Evolutionary conservation across 2,888 invertebrate species (phyloP).

Genomic region (Eupithecia centaureata): DNA sequence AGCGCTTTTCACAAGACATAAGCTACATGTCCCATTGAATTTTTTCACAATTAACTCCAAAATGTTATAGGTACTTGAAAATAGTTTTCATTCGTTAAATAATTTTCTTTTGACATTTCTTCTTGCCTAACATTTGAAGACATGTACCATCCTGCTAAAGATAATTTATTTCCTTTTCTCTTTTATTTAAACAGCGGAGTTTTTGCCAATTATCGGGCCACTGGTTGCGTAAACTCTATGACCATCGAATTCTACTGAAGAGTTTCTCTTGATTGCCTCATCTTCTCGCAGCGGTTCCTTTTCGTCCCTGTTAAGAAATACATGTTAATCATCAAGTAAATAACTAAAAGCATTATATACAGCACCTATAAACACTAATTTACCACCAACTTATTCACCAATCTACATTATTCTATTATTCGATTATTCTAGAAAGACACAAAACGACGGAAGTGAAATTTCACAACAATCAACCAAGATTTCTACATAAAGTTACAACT

Average conservation of each 20-base stretch:
- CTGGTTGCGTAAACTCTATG: conserved; percentile 92
- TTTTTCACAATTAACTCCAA: neutral
- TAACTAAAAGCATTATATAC: conserved; percentile 36
- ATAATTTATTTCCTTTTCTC: neutral
- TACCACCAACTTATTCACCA: conserved; percentile 20
- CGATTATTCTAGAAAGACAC: conserved; percentile 16
- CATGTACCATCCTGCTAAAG: neutral
- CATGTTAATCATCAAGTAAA: conserved; percentile 11
- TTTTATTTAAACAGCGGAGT: conserved; percentile 90
- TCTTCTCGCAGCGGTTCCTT: conserved; percentile 91
- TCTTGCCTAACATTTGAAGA: neutral
- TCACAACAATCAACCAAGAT: neutral
- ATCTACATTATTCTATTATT: conserved; percentile 8
- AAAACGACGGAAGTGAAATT: conserved; percentile 11
- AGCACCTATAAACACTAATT: conserved; percentile 31
- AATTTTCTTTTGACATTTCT: neutral
- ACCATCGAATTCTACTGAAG: conserved; percentile 92
- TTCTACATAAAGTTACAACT: conserved; percentile 14
- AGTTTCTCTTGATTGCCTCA: conserved; percentile 88
- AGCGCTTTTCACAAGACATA: conserved; percentile 76
- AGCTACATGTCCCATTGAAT: conserved; percentile 49
- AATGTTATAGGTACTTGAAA: neutral
- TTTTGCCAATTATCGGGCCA: conserved; percentile 93
- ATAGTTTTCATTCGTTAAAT: neutral
- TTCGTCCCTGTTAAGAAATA: conserved; percentile 85